Evolutionary conservation across 23 tunicate genomes (phyloP).

Genomic region (Halocynthia aurantium): DNA sequence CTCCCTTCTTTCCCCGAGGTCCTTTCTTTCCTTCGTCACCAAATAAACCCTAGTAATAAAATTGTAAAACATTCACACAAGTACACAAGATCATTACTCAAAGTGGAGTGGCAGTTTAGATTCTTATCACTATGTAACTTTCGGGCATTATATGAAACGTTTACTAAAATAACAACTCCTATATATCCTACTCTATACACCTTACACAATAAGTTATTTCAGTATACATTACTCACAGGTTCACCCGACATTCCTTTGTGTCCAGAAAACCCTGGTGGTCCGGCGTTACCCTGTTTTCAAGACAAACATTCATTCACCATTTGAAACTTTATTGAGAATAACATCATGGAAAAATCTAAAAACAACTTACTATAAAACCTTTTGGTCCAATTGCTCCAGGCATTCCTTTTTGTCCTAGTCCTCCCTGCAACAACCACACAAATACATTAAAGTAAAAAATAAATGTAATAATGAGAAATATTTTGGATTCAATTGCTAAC

Average conservation of each 20-base stretch:
- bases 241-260: too few species aligned
- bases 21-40: background rate
- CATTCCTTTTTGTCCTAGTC: background rate
- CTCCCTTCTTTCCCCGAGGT: background rate
- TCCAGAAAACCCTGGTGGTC: too few species aligned
- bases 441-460: too few species aligned
- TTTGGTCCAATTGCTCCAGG: constrained; percentile 4
- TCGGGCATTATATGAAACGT: too few species aligned
- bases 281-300: too few species aligned
- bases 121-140: background rate
- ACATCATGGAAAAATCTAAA: too few species aligned
- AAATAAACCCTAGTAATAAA: background rate
- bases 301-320: too few species aligned
- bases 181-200: too few species aligned
- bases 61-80: background rate
- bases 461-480: background rate
- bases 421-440: background rate
- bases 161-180: too few species aligned
- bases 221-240: too few species aligned
- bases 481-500: background rate
- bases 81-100: background rate
- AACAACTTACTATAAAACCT: background rate
- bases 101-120: background rate
- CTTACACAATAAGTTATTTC: too few species aligned
- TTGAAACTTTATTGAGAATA: too few species aligned